These are phyloP conservation scores for Leistus spinibarbis DNA, from an alignment of 2,888 invertebrate species.

Conservation along the genomic window DNA sequence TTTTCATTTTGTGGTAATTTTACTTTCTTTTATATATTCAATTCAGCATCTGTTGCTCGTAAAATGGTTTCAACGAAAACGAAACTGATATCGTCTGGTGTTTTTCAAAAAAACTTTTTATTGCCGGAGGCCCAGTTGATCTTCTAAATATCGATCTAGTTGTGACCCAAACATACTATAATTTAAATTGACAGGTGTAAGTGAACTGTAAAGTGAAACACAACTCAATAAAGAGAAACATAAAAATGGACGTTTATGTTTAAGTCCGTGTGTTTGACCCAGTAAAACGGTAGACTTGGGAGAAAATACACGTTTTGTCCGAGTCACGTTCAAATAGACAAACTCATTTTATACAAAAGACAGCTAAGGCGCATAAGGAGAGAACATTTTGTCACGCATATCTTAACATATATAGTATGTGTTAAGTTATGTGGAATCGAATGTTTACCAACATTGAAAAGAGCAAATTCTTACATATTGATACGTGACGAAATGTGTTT, in stretches of 20 bases:
- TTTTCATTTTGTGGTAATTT: too few relatives aligned
- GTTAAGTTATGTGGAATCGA: not conserved
- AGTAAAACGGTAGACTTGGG: not conserved
- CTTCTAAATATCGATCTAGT: not conserved
- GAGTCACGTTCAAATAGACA: not conserved
- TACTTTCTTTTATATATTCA: not conserved
- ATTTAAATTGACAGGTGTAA: not conserved
- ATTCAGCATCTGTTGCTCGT: not conserved
- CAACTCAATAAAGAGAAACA: not conserved
- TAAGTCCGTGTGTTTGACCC: not conserved
- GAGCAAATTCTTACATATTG: too few relatives aligned
- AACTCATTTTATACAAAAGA: not conserved
- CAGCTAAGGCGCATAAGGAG: not conserved
- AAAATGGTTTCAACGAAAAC: constrained; percentile 14
- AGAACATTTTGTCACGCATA: not conserved
- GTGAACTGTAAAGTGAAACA: not conserved
- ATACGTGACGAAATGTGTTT: too few relatives aligned
- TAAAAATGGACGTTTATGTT: not conserved
- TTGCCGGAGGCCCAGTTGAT: not conserved
- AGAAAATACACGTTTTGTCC: not conserved
- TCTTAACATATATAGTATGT: not conserved
- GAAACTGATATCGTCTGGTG: not conserved
- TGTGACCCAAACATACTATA: not conserved
- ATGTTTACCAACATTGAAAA: not conserved
- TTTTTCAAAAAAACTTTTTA: not conserved